These are phyloP conservation scores for Sussaba pulchella DNA, from an alignment of 2,888 invertebrate genomes.

Conservation along the genomic window DNA sequence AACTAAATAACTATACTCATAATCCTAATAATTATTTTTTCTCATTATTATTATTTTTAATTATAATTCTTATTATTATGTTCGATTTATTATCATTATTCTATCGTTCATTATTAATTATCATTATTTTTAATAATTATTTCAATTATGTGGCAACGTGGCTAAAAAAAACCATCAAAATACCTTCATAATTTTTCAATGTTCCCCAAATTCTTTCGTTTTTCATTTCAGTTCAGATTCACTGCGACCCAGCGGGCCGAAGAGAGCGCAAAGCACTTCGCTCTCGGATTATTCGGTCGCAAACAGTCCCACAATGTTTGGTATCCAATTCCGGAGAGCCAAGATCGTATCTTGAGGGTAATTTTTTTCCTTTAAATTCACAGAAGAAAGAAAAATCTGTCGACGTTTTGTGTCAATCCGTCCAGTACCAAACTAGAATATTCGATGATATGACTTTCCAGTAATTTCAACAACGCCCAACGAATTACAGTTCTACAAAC, in stretches of 20 bases:
- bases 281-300: constrained; percentile 90
- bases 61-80: too few relatives aligned
- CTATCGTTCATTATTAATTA: too few relatives aligned
- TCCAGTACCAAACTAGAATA: neutral
- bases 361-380: constrained; percentile 73
- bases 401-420: too few relatives aligned
- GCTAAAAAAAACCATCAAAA: too few relatives aligned
- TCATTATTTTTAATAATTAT: too few relatives aligned
- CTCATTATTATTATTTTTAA: too few relatives aligned
- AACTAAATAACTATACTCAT: too few relatives aligned
- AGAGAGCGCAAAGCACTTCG: constrained; percentile 91
- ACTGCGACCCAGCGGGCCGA: constrained; percentile 92
- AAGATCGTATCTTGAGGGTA: constrained; percentile 90
- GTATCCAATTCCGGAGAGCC: constrained; percentile 88
- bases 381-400: neutral
- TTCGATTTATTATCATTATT: too few relatives aligned
- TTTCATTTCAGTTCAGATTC: constrained; percentile 88
- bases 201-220: constrained; percentile 27
- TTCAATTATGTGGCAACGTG: too few relatives aligned
- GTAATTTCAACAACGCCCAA: neutral
- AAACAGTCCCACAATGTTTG: constrained; percentile 87
- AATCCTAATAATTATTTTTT: too few relatives aligned
- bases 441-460: neutral
- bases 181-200: too few relatives aligned
- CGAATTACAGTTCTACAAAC: constrained; percentile 90